A percentile compares a stretch with the other conserved stretches of the same genome.
phyloP scores from a whole-genome alignment of 2,888 invertebrate genomes.

The Parnassius smintheus region DNA sequence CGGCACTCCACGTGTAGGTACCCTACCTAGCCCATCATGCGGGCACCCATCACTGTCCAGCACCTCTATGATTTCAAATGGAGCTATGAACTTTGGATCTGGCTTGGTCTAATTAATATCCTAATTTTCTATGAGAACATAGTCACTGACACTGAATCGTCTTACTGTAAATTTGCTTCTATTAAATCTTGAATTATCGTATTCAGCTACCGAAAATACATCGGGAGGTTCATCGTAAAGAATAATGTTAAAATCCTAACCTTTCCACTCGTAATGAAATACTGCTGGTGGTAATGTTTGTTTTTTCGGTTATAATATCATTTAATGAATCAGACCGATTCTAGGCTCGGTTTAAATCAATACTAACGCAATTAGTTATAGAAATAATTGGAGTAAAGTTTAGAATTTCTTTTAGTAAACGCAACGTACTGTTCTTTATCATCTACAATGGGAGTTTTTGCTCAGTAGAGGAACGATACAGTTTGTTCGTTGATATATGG shows the following conservation, averaged over 20 bases:
- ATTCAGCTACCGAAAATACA: no score
- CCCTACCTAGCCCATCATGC: no score
- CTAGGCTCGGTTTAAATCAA: constrained; percentile 55
- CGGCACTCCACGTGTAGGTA: no score
- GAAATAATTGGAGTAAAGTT: constrained; percentile 59
- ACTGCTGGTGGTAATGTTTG: constrained; percentile 60
- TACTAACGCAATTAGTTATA: constrained; percentile 54
- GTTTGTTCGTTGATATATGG: constrained; percentile 61
- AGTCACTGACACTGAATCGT: no score
- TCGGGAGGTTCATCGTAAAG: constrained; percentile 30
- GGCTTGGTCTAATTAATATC: no score
- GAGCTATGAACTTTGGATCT: no score
- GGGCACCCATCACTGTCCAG: no score
- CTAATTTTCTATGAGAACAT: no score
- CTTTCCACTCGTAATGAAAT: constrained; percentile 56
- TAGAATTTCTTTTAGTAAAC: constrained; percentile 51
- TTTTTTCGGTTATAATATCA: constrained; percentile 53
- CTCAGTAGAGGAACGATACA: constrained; percentile 50
- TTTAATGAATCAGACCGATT: constrained; percentile 63
- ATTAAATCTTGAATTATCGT: no score
- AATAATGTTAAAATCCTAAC: constrained; percentile 52
- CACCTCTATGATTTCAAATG: no score
- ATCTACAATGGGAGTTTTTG: constrained; percentile 55
- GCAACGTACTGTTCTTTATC: constrained; percentile 51
- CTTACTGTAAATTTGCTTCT: no score